Evolutionary conservation across 2,888 invertebrate species (phyloP), one percentile per base, ranked within the genome.

Genomic region (Galeruca laticollis): DNA sequence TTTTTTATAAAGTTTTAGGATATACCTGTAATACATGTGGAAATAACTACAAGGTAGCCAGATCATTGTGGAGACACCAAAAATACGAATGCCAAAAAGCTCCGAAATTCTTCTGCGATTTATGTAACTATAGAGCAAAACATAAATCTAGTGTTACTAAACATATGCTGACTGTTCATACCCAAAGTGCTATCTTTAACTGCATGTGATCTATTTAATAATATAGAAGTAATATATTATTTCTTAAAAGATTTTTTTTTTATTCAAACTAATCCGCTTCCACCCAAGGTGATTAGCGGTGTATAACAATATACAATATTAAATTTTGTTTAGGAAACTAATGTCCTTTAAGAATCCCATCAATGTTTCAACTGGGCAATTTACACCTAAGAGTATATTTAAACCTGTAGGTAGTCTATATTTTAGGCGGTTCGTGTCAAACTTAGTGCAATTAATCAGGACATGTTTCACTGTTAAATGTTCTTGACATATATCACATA

Each of bases 61-160:
- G 80, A 35, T 80, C 81, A 1, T 63, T 80, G n/a, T 79, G 79
- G 79, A 73, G 81, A 59, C 81, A 81, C 59, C 74, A 75, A 15
- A 80, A 79, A 57, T 80, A 79, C 70, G 80, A 81, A 62, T 81
- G 81, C 67, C 79, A 80, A 59, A 77, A 78, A 68, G 78, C 76
- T 13, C 80, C 81, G 13, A 71, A 75, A 10, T 81, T 81, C 54
- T 71, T 68, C 18, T 79, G 79, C 51, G 64, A 72, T 2, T 59
- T 75, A 21, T 79, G 79, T 51, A 60, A 68, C 8, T 79, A 79
- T 68, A 76, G 67, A 51, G 78, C 79, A 0, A 77, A 77, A 60
- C 79, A 79, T 57, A 79, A 78, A 57, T 69, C 73, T 21, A 79
- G 78, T n/a, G 76, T 79, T 6, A 76, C 77, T 2, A 80, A 77